Conservation (phyloP, 1,140 invertebrate genomes). For the Spodoptera litura region DNA sequence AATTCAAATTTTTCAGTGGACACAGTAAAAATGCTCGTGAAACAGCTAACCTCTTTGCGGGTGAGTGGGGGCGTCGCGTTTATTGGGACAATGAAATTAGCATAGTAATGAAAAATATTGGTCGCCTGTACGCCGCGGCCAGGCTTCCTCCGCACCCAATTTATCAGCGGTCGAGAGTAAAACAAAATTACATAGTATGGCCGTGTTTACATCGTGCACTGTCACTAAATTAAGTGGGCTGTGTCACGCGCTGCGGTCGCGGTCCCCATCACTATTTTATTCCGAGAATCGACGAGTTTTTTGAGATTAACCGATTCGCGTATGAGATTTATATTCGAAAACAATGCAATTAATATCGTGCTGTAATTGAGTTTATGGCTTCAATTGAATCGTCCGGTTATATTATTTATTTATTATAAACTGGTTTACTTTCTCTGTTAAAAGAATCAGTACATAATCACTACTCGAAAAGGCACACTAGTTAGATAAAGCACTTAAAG, state of each 20-base stretch:
- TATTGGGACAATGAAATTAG: conserved; percentile 83
- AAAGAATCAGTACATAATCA: no score
- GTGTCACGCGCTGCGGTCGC: conserved; percentile 35
- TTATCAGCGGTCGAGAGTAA: conserved; percentile 68
- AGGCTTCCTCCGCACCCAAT: conserved; percentile 66
- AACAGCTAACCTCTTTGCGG: conserved; percentile 79
- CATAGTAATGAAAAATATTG: conserved; percentile 85
- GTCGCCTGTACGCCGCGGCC: conserved; percentile 61
- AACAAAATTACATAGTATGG: conserved; percentile 60
- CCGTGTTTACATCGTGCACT: conserved; percentile 51
- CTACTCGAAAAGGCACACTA: background rate
- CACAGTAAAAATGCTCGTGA: conserved; percentile 77
- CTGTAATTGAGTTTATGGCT: conserved; percentile 15
- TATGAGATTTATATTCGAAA: conserved; percentile 38
- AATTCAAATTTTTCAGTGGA: conserved; percentile 80
- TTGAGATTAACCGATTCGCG: conserved; percentile 34
- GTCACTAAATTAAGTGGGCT: conserved; percentile 52
- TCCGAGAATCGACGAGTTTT: conserved; percentile 37
- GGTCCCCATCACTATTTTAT: conserved; percentile 40
- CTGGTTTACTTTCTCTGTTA: background rate
- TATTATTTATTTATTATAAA: background rate
- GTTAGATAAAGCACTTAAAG: conserved; percentile 31
- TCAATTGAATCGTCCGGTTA: conserved; percentile 15
- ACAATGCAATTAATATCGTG: conserved; percentile 16
- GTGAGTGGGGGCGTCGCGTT: conserved; percentile 68